These are phyloP conservation scores for Craterocephalus amniculus DNA, from an alignment of 2,797 vertebrate genomes.

Conservation along the genomic window DNA sequence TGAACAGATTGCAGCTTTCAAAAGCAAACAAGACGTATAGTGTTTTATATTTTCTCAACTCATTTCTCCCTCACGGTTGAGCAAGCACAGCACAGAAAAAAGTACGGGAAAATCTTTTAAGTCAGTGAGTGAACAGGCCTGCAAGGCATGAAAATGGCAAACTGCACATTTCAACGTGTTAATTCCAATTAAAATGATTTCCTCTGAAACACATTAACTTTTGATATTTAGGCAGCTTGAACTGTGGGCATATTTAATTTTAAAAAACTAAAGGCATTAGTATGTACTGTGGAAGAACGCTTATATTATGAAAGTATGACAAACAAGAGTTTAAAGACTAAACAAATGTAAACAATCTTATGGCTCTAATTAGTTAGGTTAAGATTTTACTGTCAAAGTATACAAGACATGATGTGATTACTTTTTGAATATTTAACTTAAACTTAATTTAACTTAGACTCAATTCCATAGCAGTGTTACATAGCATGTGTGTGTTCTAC, in stretches of 20 bases:
- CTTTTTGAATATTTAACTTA: not conserved
- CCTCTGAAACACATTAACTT: not conserved
- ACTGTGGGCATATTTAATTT: not conserved
- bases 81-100: conserved; percentile 23
- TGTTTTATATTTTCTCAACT: conserved; percentile 28
- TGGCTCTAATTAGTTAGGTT: not conserved
- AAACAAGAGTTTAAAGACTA: not conserved
- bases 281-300: conserved; percentile 1
- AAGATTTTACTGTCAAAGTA: not conserved
- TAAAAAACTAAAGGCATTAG: not conserved
- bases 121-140: not conserved
- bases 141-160: conserved; percentile 17
- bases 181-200: conserved; percentile 11
- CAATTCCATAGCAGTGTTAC: not conserved
- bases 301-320: not conserved
- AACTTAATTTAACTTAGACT: not conserved
- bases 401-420: not conserved
- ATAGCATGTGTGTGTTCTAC: not conserved
- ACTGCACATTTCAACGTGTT: conserved; percentile 21
- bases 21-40: conserved; percentile 27
- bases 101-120: conserved; percentile 25
- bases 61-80: conserved; percentile 17
- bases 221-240: not conserved
- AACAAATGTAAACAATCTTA: not conserved
- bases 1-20: conserved; percentile 17